Evolutionary conservation across 2,797 vertebrate genomes (phyloP), one percentile per base, ranked within the genome.

Genomic region (Girardinus metallicus): DNA sequence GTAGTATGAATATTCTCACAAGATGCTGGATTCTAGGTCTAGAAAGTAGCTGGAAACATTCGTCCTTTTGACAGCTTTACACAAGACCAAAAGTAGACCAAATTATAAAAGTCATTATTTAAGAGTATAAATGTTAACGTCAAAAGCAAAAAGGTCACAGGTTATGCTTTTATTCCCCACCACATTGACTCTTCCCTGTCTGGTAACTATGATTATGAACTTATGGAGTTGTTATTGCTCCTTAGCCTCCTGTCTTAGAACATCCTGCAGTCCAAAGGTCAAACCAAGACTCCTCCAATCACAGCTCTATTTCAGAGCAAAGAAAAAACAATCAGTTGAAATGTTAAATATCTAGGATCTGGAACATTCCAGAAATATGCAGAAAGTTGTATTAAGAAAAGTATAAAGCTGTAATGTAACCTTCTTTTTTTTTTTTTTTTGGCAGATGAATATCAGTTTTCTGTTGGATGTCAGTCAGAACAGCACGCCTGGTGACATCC

Each of bases 381-480:
- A 5, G 29, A 31, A 31, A 60, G 57, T 15, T 15, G 13, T 16
- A 7, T 51, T 51, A 10, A 51, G 44, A 34, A 51, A 18, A 36
- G 18, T 21, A 34, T 73, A 11, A 73, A 12, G 4, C 49, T 31
- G 10, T 39, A 7, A 10, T 36, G 7, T 76, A 8, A 47, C 75
- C 36, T 53, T 18, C 21, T 51, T 8, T 49, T 46, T 44, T 18
- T 5, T 49, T 18, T 55, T 11, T 87, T 89, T 93, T 73, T 86
- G 75, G 85, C 78, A 99, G 98, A 78, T 97, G 85, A 96, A 97
- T 73, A 90, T 98, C 76, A 97, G 94, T 90, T 98, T 99, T 88
- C 91, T 98, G 13, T 89, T 99, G 90, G 98, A 98, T 74, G 95
- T 97, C 44, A 98, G 95, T 82, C 97, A 96, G 0, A 95, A 97